Conservation (phyloP, 2,113 vertebrate genomes). For the Megaceryle torquata region DNA sequence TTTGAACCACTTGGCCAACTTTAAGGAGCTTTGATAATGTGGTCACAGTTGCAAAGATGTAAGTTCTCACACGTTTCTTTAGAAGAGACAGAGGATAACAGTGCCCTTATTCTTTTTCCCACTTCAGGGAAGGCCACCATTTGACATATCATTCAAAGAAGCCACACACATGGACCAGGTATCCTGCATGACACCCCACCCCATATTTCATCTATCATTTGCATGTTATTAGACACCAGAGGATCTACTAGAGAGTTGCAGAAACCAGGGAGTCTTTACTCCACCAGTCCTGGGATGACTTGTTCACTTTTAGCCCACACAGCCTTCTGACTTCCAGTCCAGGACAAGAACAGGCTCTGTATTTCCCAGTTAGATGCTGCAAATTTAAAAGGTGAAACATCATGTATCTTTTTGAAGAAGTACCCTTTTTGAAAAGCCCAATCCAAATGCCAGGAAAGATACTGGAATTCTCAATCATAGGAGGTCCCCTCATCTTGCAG, state of each 20-base stretch:
- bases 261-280: neutral
- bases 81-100: neutral
- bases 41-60: neutral
- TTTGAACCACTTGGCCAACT: neutral
- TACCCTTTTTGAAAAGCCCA: neutral
- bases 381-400: neutral
- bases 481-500: neutral
- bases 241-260: neutral
- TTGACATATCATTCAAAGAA: neutral
- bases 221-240: neutral
- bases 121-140: accelerated
- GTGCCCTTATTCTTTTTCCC: neutral
- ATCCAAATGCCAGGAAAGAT: neutral
- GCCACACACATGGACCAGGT: neutral
- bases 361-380: neutral
- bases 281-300: neutral
- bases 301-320: neutral
- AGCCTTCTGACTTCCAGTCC: neutral
- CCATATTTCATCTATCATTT: neutral
- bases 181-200: accelerated
- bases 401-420: neutral
- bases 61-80: neutral
- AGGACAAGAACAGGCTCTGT: neutral
- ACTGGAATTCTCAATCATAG: neutral
- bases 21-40: neutral